Percentiles rank a stretch among this genome's conserved stretches.
Conservation (phyloP, 2,888 invertebrate genomes). For the Neoitamus cyanurus region DNA sequence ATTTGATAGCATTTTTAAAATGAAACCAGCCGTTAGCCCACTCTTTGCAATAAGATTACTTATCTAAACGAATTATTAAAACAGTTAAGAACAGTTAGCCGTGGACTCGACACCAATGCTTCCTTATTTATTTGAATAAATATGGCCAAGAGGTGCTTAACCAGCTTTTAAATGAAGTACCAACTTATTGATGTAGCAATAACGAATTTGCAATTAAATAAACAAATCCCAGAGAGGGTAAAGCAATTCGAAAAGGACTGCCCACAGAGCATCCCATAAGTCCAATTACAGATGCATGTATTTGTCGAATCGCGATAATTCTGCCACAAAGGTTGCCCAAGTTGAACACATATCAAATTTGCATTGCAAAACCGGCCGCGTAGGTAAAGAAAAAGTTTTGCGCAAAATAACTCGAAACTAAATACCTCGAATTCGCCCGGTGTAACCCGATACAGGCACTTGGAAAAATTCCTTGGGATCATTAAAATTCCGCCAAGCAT, state of each 20-base stretch:
- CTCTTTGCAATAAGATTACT: too few relatives aligned
- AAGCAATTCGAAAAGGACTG: not conserved
- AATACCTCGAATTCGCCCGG: conserved; percentile 31
- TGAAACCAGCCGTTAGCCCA: too few relatives aligned
- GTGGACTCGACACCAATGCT: too few relatives aligned
- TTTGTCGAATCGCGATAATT: conserved; percentile 1
- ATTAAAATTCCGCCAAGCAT: conserved; percentile 40
- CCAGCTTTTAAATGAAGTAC: too few relatives aligned
- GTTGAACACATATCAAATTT: conserved; percentile 22
- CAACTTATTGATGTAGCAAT: too few relatives aligned
- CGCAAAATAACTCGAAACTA: conserved; percentile 37
- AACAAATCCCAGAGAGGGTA: not conserved
- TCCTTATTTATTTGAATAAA: too few relatives aligned
- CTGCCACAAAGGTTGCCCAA: not conserved
- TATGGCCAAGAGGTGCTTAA: too few relatives aligned
- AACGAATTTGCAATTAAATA: too few relatives aligned
- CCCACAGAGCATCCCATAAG: not conserved
- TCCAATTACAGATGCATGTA: not conserved
- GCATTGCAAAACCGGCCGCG: conserved; percentile 11
- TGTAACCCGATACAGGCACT: conserved; percentile 36
- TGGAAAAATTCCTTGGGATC: conserved; percentile 42
- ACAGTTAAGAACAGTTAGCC: too few relatives aligned
- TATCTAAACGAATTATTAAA: too few relatives aligned
- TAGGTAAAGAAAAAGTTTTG: not conserved
- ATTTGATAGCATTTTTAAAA: too few relatives aligned